Evolutionary conservation across 2,888 invertebrate species (phyloP).

Genomic region (Lepidocyrtinus sp.): DNA sequence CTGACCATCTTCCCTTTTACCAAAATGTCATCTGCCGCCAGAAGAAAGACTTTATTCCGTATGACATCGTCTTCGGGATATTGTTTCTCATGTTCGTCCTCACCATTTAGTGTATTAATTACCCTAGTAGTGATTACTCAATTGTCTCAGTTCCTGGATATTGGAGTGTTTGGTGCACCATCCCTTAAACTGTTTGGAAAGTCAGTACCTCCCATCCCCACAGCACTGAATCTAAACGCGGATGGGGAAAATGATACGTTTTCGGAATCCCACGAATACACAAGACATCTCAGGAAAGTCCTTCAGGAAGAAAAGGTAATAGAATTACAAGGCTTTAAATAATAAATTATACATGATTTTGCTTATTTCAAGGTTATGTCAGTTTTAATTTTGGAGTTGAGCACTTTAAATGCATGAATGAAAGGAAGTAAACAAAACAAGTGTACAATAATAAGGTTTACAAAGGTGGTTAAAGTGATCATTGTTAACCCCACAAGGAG

Average conservation of each 20-base stretch:
- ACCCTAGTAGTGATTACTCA: conserved; percentile 41
- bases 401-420: neutral
- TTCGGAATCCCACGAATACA: conserved; percentile 67
- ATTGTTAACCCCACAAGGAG: neutral
- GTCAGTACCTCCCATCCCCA: conserved; percentile 48
- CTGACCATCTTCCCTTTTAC: neutral
- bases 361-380: conserved; percentile 51
- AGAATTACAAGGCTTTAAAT: conserved; percentile 1
- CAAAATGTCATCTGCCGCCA: neutral
- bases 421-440: neutral
- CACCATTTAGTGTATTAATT: conserved; percentile 37
- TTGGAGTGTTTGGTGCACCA: conserved; percentile 62
- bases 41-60: conserved; percentile 1
- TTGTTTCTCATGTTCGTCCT: conserved; percentile 2
- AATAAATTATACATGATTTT: conserved; percentile 20
- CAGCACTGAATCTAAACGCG: conserved; percentile 43
- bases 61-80: neutral
- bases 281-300: conserved; percentile 65
- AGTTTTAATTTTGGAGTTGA: conserved; percentile 29
- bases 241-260: conserved; percentile 58
- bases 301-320: conserved; percentile 68
- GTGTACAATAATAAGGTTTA: neutral
- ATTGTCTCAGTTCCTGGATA: conserved; percentile 42
- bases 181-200: conserved; percentile 66
- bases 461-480: neutral